Conservation (phyloP, 2,888 invertebrate genomes). For the Pachymerium ferrugineum region DNA sequence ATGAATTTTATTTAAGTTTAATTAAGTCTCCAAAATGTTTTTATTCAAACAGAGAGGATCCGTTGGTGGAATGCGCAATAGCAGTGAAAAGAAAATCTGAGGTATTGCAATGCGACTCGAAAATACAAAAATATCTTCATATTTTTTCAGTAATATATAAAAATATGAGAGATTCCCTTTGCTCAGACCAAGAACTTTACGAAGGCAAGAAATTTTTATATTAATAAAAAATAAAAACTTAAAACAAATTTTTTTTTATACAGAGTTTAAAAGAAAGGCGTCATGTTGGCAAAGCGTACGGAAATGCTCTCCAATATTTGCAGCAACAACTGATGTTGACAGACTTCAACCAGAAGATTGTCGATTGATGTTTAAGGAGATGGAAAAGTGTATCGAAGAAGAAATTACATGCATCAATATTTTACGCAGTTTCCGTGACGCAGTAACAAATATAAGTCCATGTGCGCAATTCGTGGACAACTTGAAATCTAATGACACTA, state of each 20-base stretch:
- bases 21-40: no score
- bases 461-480: neutral
- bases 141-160: neutral
- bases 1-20: no score
- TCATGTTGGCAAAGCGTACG: neutral
- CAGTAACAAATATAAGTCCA: neutral
- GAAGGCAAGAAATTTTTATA: neutral
- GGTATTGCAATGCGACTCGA: neutral
- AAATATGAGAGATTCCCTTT: neutral
- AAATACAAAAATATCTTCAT: neutral
- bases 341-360: neutral
- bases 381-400: neutral
- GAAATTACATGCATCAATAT: neutral
- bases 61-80: neutral
- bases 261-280: neutral
- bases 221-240: neutral
- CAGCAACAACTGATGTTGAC: neutral
- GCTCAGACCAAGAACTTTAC: neutral
- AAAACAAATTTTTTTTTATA: neutral
- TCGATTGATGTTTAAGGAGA: neutral
- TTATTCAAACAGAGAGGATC: neutral
- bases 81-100: neutral
- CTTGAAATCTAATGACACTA: neutral
- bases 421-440: neutral
- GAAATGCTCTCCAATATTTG: neutral